Evolutionary conservation across 2,797 vertebrate genomes (phyloP), one percentile per base, ranked within the genome.

Genomic region (Borostomias antarcticus): DNA sequence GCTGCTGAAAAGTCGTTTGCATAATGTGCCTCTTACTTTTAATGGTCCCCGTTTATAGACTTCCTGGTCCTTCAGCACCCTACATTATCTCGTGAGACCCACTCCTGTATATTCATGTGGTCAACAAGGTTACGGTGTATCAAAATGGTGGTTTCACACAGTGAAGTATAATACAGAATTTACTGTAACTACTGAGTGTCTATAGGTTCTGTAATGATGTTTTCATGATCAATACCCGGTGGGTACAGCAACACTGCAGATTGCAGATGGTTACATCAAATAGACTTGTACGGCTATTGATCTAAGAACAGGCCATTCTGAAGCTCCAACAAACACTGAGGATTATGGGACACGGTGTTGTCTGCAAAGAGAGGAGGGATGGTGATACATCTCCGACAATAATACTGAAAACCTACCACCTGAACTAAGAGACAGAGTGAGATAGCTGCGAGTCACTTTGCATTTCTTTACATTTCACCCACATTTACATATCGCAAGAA

Each of bases 401-500:
- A n/a, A n/a, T n/a, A n/a, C n/a, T n/a, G 29, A 53, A 62, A 64
- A 32, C 60, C 2, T 26, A 51, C 48, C 10, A 21, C 11, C 21
- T 40, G 26, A 62, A 68, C 60, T n/a, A 23, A 43, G 59, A 48
- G 48, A 29, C 21, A 32, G 28, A 29, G 33, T 2, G 53, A 65
- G 61, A 59, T 17, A 64, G 17, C 5, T 11, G 25, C 19, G 17
- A 53, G 72, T 35, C 1, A 64, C 51, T 67, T 51, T 68, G 48
- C 35, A 33, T 32, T 23, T 63, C 33, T 76, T 69, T 48, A 48
- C 48, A 66, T 72, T 40, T 19, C 45, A 21, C 5, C 8, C 45
- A 50, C 30, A 66, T 67, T 73, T 74, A 53, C 58, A 64, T 77
- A 75, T 53, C 57, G 76, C 60, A 57, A 73, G 45, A 65, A 64